These are phyloP conservation scores for Morus bassanus DNA, from an alignment of 2,797 vertebrate genomes.

Conservation along the genomic window DNA sequence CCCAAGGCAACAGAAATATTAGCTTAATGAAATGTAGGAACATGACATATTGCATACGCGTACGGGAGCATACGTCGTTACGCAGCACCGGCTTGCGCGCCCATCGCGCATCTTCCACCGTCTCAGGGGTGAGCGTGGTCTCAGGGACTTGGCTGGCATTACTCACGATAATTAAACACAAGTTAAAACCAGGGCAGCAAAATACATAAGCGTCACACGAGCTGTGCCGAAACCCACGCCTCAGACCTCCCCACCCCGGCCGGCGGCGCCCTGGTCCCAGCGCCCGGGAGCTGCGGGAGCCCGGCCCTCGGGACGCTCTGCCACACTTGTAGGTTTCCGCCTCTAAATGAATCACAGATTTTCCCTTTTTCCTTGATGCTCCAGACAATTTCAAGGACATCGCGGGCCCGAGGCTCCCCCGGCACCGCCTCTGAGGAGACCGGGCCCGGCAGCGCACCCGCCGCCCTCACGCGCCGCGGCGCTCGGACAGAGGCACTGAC, in stretches of 20 bases:
- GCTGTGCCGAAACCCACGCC: accelerated
- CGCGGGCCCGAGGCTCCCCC: background rate
- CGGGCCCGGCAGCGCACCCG: background rate
- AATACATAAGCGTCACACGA: background rate
- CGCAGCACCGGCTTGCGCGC: accelerated
- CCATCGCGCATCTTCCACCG: accelerated
- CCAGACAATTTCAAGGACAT: conserved; percentile 11
- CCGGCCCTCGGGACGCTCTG: background rate
- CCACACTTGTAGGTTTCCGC: background rate
- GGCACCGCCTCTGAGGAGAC: background rate
- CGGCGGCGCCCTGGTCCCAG: accelerated
- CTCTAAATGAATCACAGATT: background rate
- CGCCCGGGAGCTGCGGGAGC: accelerated
- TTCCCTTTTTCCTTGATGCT: background rate
- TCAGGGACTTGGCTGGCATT: background rate
- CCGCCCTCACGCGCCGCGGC: background rate
- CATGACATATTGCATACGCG: accelerated
- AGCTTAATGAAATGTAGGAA: background rate
- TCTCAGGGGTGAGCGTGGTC: accelerated
- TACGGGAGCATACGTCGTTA: accelerated
- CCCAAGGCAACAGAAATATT: background rate
- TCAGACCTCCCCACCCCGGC: accelerated
- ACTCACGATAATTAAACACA: accelerated
- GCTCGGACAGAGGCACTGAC: no score
- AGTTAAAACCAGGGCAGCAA: background rate